phyloP scores from a whole-genome alignment of 2,888 invertebrate species.

The Plutella xylostella region DNA sequence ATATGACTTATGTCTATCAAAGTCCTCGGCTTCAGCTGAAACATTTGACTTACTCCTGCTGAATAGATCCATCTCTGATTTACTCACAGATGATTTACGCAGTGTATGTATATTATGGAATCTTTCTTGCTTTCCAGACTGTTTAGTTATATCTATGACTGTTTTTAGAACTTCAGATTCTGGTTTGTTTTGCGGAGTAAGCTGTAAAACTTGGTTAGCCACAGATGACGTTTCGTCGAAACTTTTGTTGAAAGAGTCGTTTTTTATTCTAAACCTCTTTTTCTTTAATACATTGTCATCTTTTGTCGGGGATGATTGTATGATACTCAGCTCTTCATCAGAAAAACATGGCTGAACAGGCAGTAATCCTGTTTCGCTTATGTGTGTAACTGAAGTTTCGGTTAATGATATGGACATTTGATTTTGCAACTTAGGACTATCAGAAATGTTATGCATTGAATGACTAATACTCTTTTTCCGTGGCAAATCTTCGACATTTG shows the following conservation, averaged over 20 bases:
- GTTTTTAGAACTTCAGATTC: constrained; percentile 22
- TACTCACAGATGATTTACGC: constrained; percentile 49
- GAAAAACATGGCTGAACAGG: too few species aligned
- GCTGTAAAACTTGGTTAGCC: constrained; percentile 6
- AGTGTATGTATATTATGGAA: constrained; percentile 34
- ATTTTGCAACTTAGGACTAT: too few species aligned
- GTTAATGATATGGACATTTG: too few species aligned
- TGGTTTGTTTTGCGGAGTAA: constrained; percentile 21
- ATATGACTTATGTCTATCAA: constrained; percentile 54
- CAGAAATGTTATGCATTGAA: constrained; percentile 46
- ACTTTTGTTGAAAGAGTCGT: constrained; percentile 28
- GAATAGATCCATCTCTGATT: constrained; percentile 63
- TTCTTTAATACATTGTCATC: constrained; percentile 28
- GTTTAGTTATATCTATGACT: constrained; percentile 23
- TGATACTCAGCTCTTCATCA: too few species aligned
- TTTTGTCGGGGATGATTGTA: too few species aligned
- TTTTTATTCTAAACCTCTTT: constrained; percentile 32
- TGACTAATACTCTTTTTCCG: constrained; percentile 36
- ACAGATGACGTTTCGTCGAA: constrained; percentile 26
- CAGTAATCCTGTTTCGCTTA: too few species aligned
- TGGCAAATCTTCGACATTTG: constrained; percentile 42
- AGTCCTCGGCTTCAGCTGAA: constrained; percentile 26
- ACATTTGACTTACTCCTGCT: constrained; percentile 38
- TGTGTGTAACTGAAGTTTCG: too few species aligned
- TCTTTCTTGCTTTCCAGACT: constrained; percentile 21